Evolutionary conservation across 2,797 vertebrate species (phyloP).

Genomic region (Fistularia tabacaria): DNA sequence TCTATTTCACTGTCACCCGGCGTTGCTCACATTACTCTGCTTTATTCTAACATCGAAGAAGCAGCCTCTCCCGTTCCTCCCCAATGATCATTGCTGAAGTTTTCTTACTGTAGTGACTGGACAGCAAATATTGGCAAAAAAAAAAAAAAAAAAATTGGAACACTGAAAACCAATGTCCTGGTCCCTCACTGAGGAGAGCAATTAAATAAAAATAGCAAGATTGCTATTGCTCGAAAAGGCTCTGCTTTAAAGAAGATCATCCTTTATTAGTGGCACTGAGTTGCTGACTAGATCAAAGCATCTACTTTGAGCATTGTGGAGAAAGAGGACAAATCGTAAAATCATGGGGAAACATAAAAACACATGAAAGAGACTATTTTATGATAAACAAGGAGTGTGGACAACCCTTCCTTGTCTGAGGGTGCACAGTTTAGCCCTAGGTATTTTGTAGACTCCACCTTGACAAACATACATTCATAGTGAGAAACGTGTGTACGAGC

Average conservation of each 20-base stretch:
- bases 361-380: constrained; percentile 4
- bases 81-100: too few species aligned
- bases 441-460: background rate
- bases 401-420: too few species aligned
- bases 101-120: constrained; percentile 22
- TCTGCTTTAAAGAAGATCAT: too few species aligned
- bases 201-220: constrained; percentile 6
- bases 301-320: constrained; percentile 17
- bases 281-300: constrained; percentile 30
- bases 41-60: too few species aligned
- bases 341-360: background rate
- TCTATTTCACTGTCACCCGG: too few species aligned
- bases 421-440: background rate
- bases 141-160: too few species aligned
- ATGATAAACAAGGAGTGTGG: constrained; percentile 5
- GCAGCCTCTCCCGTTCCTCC: too few species aligned
- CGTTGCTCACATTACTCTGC: too few species aligned
- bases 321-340: background rate
- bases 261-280: constrained; percentile 26
- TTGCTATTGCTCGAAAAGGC: too few species aligned
- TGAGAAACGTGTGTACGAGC: too few species aligned
- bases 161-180: constrained; percentile 50
- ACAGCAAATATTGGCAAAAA: constrained; percentile 47
- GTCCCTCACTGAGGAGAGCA: constrained; percentile 44
- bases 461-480: too few species aligned